phyloP scores from a whole-genome alignment of 1,140 invertebrate species.

The Macrotrachela quadricornifera region DNA sequence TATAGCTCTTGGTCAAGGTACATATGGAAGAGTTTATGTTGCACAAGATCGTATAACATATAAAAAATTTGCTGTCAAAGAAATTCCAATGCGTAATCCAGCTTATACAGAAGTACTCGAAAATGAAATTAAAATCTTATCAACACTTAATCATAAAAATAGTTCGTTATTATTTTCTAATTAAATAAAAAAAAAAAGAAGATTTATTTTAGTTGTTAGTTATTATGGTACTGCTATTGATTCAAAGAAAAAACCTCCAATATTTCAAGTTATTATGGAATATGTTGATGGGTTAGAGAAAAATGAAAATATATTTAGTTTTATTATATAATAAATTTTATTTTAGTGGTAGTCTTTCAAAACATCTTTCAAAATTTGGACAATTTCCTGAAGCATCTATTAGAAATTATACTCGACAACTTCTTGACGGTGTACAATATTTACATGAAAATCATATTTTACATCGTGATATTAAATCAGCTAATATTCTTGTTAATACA shows the following conservation, averaged over 20 bases:
- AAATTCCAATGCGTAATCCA: too few species aligned
- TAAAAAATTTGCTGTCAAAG: too few species aligned
- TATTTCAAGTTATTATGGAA: not conserved
- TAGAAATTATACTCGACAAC: not conserved
- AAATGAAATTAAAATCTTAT: not conserved
- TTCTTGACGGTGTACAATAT: not conserved
- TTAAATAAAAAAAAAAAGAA: too few species aligned
- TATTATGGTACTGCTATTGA: not conserved
- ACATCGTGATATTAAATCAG: conserved; percentile 67
- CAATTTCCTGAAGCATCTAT: not conserved
- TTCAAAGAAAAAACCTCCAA: not conserved
- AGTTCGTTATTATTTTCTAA: not conserved
- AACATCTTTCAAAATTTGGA: not conserved
- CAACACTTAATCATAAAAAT: not conserved
- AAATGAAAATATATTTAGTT: not conserved
- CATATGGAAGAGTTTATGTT: conserved; percentile 6
- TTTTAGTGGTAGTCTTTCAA: too few species aligned
- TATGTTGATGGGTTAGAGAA: not conserved
- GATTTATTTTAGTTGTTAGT: not conserved
- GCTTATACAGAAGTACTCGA: not conserved
- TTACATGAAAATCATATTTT: conserved; percentile 91
- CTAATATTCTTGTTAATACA: conserved; percentile 13
- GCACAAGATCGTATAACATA: too few species aligned
- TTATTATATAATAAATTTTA: not conserved
- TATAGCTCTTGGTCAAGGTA: not conserved